A percentile compares a stretch with the other conserved stretches of the same genome.
These are phyloP conservation scores for Hydrozoanthus tunicans DNA, from an alignment of 64 coral and sea anemone species.

Conservation along the genomic window DNA sequence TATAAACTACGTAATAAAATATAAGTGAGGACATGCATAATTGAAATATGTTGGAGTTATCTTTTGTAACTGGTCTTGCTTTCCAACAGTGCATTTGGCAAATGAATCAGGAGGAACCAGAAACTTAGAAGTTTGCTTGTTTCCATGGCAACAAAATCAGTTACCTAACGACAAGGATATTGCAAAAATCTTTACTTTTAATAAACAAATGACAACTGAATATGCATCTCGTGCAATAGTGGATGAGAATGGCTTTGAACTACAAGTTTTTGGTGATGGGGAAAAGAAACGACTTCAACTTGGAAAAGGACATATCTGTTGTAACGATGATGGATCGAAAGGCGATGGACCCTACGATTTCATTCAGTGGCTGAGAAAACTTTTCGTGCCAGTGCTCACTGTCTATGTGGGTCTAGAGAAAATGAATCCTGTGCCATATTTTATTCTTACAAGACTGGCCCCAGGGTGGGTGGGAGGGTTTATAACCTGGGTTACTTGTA, in stretches of 20 bases:
- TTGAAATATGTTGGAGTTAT: too few relatives aligned
- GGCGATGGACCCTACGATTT: neutral
- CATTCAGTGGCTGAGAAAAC: slow-evolving; percentile 53
- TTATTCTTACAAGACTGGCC: slow-evolving; percentile 54
- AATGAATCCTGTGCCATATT: slow-evolving; percentile 66
- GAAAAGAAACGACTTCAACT: neutral
- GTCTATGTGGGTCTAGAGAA: slow-evolving; percentile 18
- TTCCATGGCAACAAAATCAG: slow-evolving; percentile 56
- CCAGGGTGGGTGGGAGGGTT: slow-evolving; percentile 69
- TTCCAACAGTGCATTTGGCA: slow-evolving; percentile 6
- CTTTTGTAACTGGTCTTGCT: neutral
- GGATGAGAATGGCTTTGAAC: slow-evolving; percentile 1
- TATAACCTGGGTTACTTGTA: slow-evolving; percentile 39
- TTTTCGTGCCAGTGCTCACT: slow-evolving; percentile 17
- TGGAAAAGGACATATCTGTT: neutral
- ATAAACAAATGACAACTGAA: slow-evolving; percentile 44
- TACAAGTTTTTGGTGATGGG: neutral
- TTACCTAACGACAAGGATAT: slow-evolving; percentile 57
- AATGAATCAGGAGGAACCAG: slow-evolving; percentile 31
- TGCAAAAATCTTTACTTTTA: slow-evolving; percentile 56
- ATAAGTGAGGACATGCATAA: too few relatives aligned
- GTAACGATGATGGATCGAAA: slow-evolving; percentile 17
- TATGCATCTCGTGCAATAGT: neutral
- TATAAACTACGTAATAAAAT: too few relatives aligned
- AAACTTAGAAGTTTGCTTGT: slow-evolving; percentile 55